Conservation (phyloP, 2,113 vertebrate species). For the Sitta europaea region DNA sequence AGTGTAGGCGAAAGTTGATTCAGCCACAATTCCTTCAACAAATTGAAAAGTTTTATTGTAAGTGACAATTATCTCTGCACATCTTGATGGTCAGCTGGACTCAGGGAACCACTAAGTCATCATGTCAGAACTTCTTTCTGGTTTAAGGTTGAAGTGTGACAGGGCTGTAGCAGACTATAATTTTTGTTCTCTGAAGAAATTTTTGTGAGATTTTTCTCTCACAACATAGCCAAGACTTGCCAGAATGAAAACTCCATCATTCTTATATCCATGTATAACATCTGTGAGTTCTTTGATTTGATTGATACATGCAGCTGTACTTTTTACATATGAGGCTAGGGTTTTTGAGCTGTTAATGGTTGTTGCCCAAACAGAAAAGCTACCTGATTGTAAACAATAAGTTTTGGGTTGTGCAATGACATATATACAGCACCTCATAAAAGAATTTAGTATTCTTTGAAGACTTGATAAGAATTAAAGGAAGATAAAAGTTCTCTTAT, state of each 20-base stretch:
- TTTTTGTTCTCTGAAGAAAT: not conserved
- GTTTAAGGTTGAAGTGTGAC: not conserved
- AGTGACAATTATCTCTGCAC: not conserved
- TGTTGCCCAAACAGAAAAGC: not conserved
- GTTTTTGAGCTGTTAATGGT: not conserved
- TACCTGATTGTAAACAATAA: not conserved
- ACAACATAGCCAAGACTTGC: not conserved
- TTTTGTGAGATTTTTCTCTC: not conserved
- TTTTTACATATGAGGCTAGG: not conserved
- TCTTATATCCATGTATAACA: not conserved
- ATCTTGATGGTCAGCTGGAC: not conserved
- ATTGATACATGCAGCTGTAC: not conserved
- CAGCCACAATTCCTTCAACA: not conserved
- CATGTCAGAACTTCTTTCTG: not conserved
- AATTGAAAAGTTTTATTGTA: not conserved
- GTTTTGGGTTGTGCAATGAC: not conserved
- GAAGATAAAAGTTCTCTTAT: slow-evolving; percentile 11
- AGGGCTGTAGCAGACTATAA: not conserved
- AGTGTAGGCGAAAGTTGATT: not conserved
- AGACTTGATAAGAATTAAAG: slow-evolving; percentile 51
- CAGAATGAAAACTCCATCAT: not conserved
- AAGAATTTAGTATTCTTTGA: slow-evolving; percentile 51
- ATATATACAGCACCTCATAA: not conserved
- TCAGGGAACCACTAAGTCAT: not conserved
- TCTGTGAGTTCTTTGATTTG: not conserved